A percentile compares a stretch with the other conserved stretches of the same genome.
These are phyloP conservation scores for Acanthis flammea DNA, from an alignment of 2,797 vertebrate species.

Conservation along the genomic window DNA sequence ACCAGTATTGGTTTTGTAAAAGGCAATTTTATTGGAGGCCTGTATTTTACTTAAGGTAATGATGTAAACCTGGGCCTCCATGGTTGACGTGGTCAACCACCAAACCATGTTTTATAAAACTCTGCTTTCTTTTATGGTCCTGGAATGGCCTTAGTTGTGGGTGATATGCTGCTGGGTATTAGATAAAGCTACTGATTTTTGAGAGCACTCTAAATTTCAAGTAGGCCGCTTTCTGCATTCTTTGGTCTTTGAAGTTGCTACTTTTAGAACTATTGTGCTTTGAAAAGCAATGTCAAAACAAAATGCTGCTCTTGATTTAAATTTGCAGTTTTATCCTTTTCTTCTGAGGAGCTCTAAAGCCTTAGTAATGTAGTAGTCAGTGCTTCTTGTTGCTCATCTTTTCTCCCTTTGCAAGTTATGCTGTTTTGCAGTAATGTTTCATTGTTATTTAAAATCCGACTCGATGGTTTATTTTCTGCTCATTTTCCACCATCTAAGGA, in stretches of 20 bases:
- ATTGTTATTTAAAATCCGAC: not conserved
- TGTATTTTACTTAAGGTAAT: conserved; percentile 28
- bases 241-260: not conserved
- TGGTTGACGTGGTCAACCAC: not conserved
- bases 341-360: not conserved
- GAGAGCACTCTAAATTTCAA: not conserved
- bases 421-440: not conserved
- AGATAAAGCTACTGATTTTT: conserved; percentile 18
- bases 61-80: not conserved
- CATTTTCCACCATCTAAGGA: not conserved
- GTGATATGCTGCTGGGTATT: not conserved
- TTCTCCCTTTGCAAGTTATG: not conserved
- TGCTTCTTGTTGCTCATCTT: not conserved
- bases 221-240: not conserved
- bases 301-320: not conserved
- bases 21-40: not conserved
- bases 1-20: conserved; percentile 8
- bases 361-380: not conserved
- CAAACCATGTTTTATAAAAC: not conserved
- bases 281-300: conserved; percentile 6
- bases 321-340: not conserved
- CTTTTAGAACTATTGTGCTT: not conserved
- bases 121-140: not conserved
- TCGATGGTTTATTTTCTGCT: not conserved
- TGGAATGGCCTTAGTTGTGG: not conserved